These are phyloP conservation scores for Drosophila mojavensis DNA, from an alignment of 1,140 invertebrate genomes.

Conservation along the genomic window DNA sequence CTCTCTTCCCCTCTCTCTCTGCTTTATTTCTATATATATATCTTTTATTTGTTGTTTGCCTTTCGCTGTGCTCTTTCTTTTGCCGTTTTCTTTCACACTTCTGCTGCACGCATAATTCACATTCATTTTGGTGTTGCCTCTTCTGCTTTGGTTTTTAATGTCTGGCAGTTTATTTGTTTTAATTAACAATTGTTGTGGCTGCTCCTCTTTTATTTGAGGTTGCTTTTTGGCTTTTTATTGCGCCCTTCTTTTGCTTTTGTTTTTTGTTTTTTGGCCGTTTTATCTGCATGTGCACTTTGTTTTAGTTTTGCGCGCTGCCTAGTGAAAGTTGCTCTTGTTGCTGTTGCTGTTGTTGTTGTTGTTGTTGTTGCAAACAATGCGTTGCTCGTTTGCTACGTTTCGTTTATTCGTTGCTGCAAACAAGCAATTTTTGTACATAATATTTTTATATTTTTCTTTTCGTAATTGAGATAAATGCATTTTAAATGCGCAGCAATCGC, in stretches of 20 bases:
- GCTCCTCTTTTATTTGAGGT: slow-evolving; percentile 15
- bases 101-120: slow-evolving; percentile 68
- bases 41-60: slow-evolving; percentile 30
- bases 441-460: slow-evolving; percentile 32
- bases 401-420: slow-evolving; percentile 58
- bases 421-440: slow-evolving; percentile 68
- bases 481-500: slow-evolving; percentile 68
- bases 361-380: slow-evolving; percentile 68
- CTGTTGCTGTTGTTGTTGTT: slow-evolving; percentile 27
- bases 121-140: slow-evolving; percentile 44
- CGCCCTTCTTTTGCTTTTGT: background rate
- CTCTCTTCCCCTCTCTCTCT: slow-evolving; percentile 34
- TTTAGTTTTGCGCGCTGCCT: slow-evolving; percentile 63
- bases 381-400: slow-evolving; percentile 59
- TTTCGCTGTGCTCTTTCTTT: slow-evolving; percentile 17
- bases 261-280: slow-evolving; percentile 30
- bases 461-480: slow-evolving; percentile 81
- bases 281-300: slow-evolving; percentile 67
- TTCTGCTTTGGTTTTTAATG: slow-evolving; percentile 32
- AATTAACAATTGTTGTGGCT: slow-evolving; percentile 67
- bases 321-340: slow-evolving; percentile 65
- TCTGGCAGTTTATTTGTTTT: slow-evolving; percentile 74
- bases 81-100: slow-evolving; percentile 45
- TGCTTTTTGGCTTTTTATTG: background rate
- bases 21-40: slow-evolving; percentile 12